These are phyloP conservation scores for Scolopax mira DNA, from an alignment of 2,113 vertebrate genomes.

Conservation along the genomic window DNA sequence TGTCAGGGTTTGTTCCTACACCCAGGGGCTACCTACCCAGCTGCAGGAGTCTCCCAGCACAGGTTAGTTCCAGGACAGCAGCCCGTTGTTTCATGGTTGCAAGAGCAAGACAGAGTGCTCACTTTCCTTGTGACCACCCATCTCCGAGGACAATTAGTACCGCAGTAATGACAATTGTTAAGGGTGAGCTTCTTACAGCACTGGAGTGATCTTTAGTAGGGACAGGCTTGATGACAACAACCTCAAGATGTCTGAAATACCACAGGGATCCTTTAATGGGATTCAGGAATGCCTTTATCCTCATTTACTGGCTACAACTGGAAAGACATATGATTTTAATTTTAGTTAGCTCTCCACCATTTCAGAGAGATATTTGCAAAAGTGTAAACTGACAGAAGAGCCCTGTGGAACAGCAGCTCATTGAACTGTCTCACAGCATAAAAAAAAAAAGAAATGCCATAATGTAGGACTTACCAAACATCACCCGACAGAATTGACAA, in stretches of 20 bases:
- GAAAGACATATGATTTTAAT: constrained; percentile 43
- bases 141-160: neutral
- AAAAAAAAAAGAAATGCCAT: neutral
- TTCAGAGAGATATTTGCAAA: neutral
- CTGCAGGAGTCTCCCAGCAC: neutral
- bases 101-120: neutral
- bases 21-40: neutral
- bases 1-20: rapidly evolving
- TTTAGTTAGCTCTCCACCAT: constrained; percentile 11
- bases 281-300: constrained; percentile 7
- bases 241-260: constrained; percentile 36
- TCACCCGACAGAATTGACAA: neutral
- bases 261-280: constrained; percentile 6
- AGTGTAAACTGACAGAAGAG: neutral
- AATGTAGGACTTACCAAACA: neutral
- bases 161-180: neutral
- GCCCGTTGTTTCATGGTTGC: neutral
- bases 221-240: constrained; percentile 14
- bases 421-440: neutral
- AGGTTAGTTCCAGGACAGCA: neutral
- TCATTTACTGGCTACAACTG: neutral
- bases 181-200: neutral
- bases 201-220: neutral
- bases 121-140: rapidly evolving
- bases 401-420: neutral